Evolutionary conservation across 2,888 invertebrate genomes (phyloP), one percentile per base, ranked within the genome.

Genomic region (Drosophila conformis): DNA sequence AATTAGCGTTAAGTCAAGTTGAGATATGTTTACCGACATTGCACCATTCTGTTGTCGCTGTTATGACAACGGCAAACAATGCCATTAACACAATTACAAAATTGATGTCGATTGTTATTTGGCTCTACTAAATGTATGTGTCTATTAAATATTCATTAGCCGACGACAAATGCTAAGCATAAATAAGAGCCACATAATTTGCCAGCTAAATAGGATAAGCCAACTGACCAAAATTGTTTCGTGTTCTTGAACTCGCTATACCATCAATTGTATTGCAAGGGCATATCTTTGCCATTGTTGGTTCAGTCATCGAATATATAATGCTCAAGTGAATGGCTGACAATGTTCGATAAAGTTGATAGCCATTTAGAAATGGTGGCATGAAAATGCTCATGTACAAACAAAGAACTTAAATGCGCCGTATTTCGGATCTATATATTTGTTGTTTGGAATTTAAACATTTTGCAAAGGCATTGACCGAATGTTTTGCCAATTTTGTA

Each of bases 41-140:
- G 54, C 31, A 25, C 29, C 35, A 53, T 54, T 38, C 18, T 25
- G 40, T 29, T 29, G 11, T 8, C 25, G 62, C 48, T 48, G 61
- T 36, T 64, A 64, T 64, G 63, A 60, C 63, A 48, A 82, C 82
- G 62, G 18, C 53, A 57, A 52, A 82, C 77, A 79, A 76, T 71
- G 64, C 67, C 64, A 79, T 82, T 82, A 79, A 67, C 82, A 64
- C 82, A 81, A 42, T 64, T 33, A 49, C 38, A 18, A 63, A 62
- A 56, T 33, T 33, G n/a, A 27, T 15, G 40, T 56, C 15, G 40
- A 29, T 57, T 62, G 27, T 25, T 59, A 35, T 59, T 63, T 21
- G n/a, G 29, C 13, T 25, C 21, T 4, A 21, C 15, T 15, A 15
- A 38, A 40, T 57, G 21, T 15, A 15, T 29, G 18, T 29, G 13